Evolutionary conservation across 2,113 vertebrate genomes (phyloP).

Genomic region (Lagopus muta): DNA sequence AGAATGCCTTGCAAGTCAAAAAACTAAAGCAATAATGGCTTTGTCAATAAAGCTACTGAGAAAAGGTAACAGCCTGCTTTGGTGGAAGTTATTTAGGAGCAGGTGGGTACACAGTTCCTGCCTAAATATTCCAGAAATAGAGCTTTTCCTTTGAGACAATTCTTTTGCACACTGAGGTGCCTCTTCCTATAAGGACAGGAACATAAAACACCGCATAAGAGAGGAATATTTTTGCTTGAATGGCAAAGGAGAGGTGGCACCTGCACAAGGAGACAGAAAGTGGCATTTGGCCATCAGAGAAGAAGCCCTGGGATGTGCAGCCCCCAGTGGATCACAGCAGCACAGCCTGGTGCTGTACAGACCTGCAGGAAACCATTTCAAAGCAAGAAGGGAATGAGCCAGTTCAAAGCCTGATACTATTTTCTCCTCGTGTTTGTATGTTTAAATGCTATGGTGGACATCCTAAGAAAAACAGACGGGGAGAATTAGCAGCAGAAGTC

Average conservation of each 20-base stretch:
- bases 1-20: background rate
- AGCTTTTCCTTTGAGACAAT: fast-evolving
- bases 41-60: background rate
- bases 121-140: background rate
- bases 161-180: background rate
- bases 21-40: background rate
- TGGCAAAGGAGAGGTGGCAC: background rate
- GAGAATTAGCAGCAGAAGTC: background rate
- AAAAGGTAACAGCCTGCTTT: background rate
- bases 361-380: background rate
- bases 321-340: fast-evolving
- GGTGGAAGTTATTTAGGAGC: background rate
- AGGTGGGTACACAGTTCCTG: background rate
- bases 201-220: background rate
- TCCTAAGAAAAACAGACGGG: background rate
- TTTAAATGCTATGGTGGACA: background rate
- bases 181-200: background rate
- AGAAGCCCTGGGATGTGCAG: background rate
- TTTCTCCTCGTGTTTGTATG: background rate
- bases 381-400: background rate
- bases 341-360: background rate
- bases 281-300: background rate
- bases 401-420: background rate
- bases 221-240: background rate
- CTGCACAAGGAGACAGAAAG: fast-evolving